phyloP scores from a whole-genome alignment of 2,797 vertebrate genomes.

The Sebastiscus tertius region DNA sequence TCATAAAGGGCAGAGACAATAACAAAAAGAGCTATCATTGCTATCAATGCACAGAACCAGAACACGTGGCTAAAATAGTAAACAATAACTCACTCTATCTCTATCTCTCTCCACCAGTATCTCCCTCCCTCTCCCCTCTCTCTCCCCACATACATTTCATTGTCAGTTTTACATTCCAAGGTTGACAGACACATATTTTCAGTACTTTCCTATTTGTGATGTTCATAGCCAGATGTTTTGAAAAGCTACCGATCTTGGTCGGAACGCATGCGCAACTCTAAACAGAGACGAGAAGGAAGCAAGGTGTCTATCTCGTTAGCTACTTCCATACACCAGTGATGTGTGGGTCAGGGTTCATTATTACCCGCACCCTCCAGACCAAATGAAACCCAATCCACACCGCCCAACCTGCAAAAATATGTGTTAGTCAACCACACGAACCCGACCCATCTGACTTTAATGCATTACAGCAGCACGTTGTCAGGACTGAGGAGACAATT shows the following conservation, averaged over 20 bases:
- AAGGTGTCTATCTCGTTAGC: neutral
- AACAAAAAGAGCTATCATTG: no score
- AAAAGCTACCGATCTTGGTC: neutral
- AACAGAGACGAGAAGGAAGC: neutral
- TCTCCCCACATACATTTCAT: neutral
- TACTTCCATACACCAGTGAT: neutral
- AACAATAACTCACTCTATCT: no score
- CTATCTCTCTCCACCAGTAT: neutral
- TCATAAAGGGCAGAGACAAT: no score
- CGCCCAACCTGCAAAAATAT: neutral
- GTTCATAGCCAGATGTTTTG: neutral
- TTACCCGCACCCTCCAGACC: neutral
- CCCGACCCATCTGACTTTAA: no score
- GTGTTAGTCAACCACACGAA: neutral
- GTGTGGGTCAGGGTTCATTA: neutral
- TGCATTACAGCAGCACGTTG: neutral
- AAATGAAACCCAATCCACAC: neutral
- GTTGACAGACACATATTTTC: neutral
- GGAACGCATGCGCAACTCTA: neutral
- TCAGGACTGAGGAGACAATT: neutral
- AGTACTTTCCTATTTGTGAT: neutral
- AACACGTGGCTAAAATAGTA: no score
- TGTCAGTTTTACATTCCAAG: neutral
- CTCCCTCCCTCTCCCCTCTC: neutral
- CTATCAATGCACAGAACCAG: no score